Evolutionary conservation across 2,113 vertebrate species (phyloP), one percentile per base, ranked within the genome.

Genomic region (Myrmecophaga tridactyla): DNA sequence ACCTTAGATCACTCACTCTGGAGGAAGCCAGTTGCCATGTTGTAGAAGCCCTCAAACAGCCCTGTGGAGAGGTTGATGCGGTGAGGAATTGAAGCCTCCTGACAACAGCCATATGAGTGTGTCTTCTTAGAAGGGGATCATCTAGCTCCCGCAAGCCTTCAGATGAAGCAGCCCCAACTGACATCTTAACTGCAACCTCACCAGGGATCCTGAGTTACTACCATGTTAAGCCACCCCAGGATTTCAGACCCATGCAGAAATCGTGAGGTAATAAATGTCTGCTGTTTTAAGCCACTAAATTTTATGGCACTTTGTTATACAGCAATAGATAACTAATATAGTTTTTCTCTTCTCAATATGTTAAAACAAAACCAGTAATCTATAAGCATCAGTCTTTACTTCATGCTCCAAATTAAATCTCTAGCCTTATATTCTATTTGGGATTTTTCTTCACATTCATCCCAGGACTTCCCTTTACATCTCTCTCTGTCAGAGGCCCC

Each of bases 341-440:
- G 31, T 14, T n/a, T 18, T 4, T 36, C 41, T 20, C 41, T n/a
- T 7, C 46, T 56, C 27, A 29, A 73, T 13, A 46, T 29, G 72
- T 46, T 46, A 46, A 75, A 46, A 75, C 21, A 73, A 1, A 27
- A 29, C 25, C 6, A 43, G 27, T 29, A 63, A 39, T 43, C 84
- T 21, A 36, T 65, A 43, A 67, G 53, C 34, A 34, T 43, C 23
- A 23, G 63, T 23, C 58, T 46, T 31, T 7, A 56, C 70, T 46
- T 6, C 25, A 5, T 4, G n/a, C 8, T 9, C n/a, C 51, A 11
- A 29, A 11, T 23, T 2, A 23, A 3, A 18, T 13, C 29, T 18
- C 77, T 6, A 1, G 63, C 29, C 39, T 41, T 12, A 3, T 20
- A 8, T 25, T 11, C 46, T 20, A 31, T 39, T 1, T 17, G 4